Base-by-base conservation (phyloP, 2,888 invertebrate species). In the Mesopsocus fuscifrons region DNA sequence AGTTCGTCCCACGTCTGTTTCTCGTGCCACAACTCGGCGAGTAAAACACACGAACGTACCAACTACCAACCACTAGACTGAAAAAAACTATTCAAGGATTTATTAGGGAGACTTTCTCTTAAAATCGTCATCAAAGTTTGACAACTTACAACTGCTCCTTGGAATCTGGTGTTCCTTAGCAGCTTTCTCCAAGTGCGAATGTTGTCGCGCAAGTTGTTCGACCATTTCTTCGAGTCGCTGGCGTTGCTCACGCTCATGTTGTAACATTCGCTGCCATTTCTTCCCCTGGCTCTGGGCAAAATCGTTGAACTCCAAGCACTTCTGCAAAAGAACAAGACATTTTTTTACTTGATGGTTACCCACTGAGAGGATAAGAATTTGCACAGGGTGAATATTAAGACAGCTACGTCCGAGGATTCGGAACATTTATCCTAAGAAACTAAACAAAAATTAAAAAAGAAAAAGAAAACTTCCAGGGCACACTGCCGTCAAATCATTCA, bases 161-260 rank as follows among this genome's bases (percentile, higher is more conserved):
- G n/a, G n/a, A n/a, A n/a, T n/a, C n/a, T n/a, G 45, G 41, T 51
- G 52, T 45, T 55, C 54, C 45, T 63, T 61, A 16, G 88, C 89
- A 2, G 89, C 91, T 61, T 89, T 83, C 64, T 98, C 98, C 50
- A 98, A 68, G 53, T 82, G 83, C 44, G 92, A 91, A 61, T 95
- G 97, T 59, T 98, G 98, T 51, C 89, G 74, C 11, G 98, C 98
- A 48, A 99, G 69, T 55, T 94, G 92, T 59, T 98, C 97, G 13
- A 98, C 89, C 67, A 98, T 88, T 56, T 94, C 94, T 57, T 94
- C 91, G 48, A 94, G 66, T 38, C 89, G 73, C 59, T 81, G 72
- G 54, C 92, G 77, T 63, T 95, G 92, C 51, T 95, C 92, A 17
- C 94, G 78, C 59, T 98, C 95, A 61, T 91, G 87, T 52, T 92